Base-by-base conservation (phyloP, 2,113 vertebrate genomes). In the Cephalopholis sonnerati region DNA sequence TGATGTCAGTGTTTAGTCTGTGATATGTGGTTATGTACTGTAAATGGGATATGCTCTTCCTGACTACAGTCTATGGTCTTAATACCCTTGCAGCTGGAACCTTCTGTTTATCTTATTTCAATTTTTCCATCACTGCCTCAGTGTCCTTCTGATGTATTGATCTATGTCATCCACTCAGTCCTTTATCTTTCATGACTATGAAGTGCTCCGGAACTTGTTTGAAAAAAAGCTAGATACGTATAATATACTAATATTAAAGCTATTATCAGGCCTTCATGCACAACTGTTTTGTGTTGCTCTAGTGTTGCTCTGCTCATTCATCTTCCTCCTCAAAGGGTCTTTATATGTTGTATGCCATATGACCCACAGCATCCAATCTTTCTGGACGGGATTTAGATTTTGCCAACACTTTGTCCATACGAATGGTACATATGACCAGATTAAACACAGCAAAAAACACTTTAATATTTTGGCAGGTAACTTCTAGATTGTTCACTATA, bases 101-200 rank as follows among this genome's bases (percentile, higher is more conserved):
- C 67, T 72, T 77, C 1, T 63, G 46, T 74, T 74, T 55, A 62
- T 72, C 80, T 68, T 39, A 58, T 81, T 84, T 72, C 13, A 65
- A 15, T 44, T 66, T 68, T 79, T 69, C 61, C 62, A 64, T 65
- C 55, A 25, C 82, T 70, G 75, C 66, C 79, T 74, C 25, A n/a
- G 39, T 58, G 74, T 91, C 65, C 73, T 70, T 86, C 67, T 70
- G 54, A 39, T 36, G 12, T 83, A 81, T 83, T 83, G 80, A 67
- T 87, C 68, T 67, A 24, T 69, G 53, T 75, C 83, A 80, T 82
- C 64, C 71, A 77, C 71, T 67, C 64, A 16, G 67, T 78, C 69
- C 78, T 82, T 80, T 75, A 88, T 79, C 71, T 62, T 22, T 55
- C 55, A 32, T 57, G 29, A 77, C 81, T 24, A 36, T 59, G 22